phyloP scores from a whole-genome alignment of 2,888 invertebrate genomes.

The Eledona agricola region DNA sequence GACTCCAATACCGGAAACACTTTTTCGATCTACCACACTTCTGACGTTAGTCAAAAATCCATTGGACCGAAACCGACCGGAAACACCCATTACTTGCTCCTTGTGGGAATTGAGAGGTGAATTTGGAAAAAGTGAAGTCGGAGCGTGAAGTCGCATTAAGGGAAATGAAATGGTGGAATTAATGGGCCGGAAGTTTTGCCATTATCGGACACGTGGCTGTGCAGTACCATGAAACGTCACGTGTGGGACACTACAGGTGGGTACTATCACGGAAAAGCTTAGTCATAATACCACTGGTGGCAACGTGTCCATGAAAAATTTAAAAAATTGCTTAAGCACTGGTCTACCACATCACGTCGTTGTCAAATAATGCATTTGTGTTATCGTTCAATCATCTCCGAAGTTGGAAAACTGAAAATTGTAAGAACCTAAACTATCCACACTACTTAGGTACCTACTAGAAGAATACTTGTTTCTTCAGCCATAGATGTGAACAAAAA shows the following conservation, averaged over 20 bases:
- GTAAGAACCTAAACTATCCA: too few relatives aligned
- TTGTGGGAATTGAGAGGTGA: conserved; percentile 13
- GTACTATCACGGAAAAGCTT: conserved; percentile 20
- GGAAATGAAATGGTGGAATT: conserved; percentile 1
- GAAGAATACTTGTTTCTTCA: too few relatives aligned
- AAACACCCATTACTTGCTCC: conserved; percentile 8
- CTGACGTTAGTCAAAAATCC: conserved; percentile 5
- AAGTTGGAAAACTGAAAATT: too few relatives aligned
- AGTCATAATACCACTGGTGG: conserved; percentile 18
- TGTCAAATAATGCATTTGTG: too few relatives aligned
- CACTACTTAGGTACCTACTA: too few relatives aligned
- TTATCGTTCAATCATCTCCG: too few relatives aligned
- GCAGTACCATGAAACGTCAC: conserved; percentile 23
- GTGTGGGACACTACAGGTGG: conserved; percentile 25
- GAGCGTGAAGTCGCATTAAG: conserved; percentile 3
- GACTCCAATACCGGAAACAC: conserved; percentile 21
- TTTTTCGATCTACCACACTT: conserved; percentile 23
- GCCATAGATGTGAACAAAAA: too few relatives aligned
- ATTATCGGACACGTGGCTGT: conserved; percentile 26
- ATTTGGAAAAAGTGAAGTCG: neutral
- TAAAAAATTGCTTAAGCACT: too few relatives aligned
- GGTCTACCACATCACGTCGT: too few relatives aligned
- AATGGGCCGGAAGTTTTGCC: conserved; percentile 26
- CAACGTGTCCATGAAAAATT: neutral
- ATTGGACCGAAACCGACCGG: conserved; percentile 8